phyloP scores from a whole-genome alignment of 2,888 invertebrate genomes.

The Cybosia mesomella region DNA sequence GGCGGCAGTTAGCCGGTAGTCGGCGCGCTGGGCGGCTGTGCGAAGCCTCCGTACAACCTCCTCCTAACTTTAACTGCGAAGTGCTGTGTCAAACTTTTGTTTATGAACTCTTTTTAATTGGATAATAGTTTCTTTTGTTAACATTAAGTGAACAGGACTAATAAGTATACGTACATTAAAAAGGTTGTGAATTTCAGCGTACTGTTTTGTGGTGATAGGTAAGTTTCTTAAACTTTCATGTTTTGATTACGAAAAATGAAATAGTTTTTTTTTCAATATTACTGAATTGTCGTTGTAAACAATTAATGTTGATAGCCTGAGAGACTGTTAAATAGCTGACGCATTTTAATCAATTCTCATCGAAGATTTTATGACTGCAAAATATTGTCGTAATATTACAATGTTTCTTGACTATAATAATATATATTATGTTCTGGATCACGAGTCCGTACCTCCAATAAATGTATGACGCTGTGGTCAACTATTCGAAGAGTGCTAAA shows the following conservation, averaged over 20 bases:
- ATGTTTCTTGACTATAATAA: not conserved
- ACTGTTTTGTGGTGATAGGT: constrained; percentile 14
- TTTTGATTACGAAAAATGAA: not conserved
- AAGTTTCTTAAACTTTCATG: not conserved
- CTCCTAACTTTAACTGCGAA: constrained; percentile 43
- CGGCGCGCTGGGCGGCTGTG: constrained; percentile 69
- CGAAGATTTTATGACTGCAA: not conserved
- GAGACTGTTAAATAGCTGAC: not conserved
- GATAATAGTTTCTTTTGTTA: not conserved
- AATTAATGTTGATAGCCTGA: not conserved
- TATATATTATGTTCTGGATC: too few relatives aligned
- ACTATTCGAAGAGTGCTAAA: too few relatives aligned
- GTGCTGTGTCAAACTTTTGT: constrained; percentile 46
- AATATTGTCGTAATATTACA: not conserved
- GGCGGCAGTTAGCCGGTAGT: constrained; percentile 72
- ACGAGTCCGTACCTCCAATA: too few relatives aligned
- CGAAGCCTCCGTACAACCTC: constrained; percentile 52
- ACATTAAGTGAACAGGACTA: constrained; percentile 3
- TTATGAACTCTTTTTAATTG: constrained; percentile 9
- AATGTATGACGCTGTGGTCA: too few relatives aligned
- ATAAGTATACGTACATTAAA: not conserved
- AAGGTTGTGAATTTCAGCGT: constrained; percentile 6
- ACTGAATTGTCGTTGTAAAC: not conserved
- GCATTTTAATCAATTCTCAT: not conserved
- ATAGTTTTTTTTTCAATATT: not conserved